Evolutionary conservation across 1,140 invertebrate genomes (phyloP), one percentile per base, ranked within the genome.

Genomic region (Cataglyphis hispanica): DNA sequence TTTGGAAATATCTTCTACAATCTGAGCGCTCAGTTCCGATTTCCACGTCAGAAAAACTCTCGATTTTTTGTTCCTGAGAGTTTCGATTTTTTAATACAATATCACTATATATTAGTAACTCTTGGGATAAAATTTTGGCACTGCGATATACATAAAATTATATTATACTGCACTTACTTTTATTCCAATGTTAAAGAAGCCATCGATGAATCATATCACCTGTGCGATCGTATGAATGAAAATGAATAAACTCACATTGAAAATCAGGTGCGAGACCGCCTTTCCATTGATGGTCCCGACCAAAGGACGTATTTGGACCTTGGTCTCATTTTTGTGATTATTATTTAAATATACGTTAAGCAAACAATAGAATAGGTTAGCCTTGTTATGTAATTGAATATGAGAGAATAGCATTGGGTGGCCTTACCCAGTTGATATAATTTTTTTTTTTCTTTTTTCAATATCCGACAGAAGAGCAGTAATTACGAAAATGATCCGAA

Each of bases 261-360:
- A 88, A 90, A 67, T 86, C 83, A 90, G 83, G 83, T 83, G 72
- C 87, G 88, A 92, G 91, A 85, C 84, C 88, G 87, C 90, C 87
- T 87, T 78, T 89, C 37, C 85, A 56, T 69, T 85, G 80, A 90
- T 69, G 85, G 75, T 92, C 88, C 89, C 70, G 87, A 85, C 69
- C 85, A 91, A 70, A 81, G 69, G 63, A 78, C 80, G 64, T 75
- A 88, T 87, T 91, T 89, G 91, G 93, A 92, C 93, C 91, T 93
- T 94, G 93, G 94, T 95, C 93, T 94, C 92, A 92, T 89, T 93
- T 94, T 95, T 94, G 94, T 95, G 94, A 94, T 95, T 94, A 94
- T 91, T 94, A 93, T 90, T 91, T 93, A 93, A 90, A 91, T 92
- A 91, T 84, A 91, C 78, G 25, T 64, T 90, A 90, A 84, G 89